These are phyloP conservation scores for Chaetodon trifasciatus DNA, from an alignment of 2,797 vertebrate genomes.

Conservation along the genomic window DNA sequence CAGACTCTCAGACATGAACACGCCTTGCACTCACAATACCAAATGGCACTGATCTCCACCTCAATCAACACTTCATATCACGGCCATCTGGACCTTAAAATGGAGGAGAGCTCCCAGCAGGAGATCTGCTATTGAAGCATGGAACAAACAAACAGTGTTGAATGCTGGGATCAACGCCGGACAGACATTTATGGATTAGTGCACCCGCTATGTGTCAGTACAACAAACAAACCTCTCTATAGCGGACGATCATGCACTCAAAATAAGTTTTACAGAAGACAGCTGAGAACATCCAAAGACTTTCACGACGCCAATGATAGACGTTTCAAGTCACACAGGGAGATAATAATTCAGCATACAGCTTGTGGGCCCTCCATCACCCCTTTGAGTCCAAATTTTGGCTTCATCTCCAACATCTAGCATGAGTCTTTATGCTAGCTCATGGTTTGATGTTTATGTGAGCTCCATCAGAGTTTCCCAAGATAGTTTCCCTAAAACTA, in stretches of 20 bases:
- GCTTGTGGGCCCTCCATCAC: neutral
- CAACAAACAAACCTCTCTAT: neutral
- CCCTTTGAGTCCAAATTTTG: slow-evolving; percentile 7
- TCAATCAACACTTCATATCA: too few relatives aligned
- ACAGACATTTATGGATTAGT: neutral
- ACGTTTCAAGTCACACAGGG: neutral
- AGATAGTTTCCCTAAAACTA: slow-evolving; percentile 63
- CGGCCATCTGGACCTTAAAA: too few relatives aligned
- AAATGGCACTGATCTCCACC: too few relatives aligned
- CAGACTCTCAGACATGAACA: too few relatives aligned
- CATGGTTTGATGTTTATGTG: slow-evolving; percentile 43
- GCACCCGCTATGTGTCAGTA: neutral
- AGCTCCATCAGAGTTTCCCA: slow-evolving; percentile 43
- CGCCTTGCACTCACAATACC: too few relatives aligned
- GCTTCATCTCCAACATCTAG: slow-evolving; percentile 12
- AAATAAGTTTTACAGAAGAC: neutral
- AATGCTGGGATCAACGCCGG: too few relatives aligned
- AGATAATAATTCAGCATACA: slow-evolving; percentile 4
- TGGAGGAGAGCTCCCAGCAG: too few relatives aligned
- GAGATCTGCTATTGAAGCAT: too few relatives aligned
- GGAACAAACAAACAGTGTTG: too few relatives aligned
- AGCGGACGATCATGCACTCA: neutral
- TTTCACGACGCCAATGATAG: neutral
- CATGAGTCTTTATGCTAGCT: slow-evolving; percentile 1
- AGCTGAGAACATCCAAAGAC: neutral